These are phyloP conservation scores for Tamandua tetradactyla DNA, from an alignment of 2,797 vertebrate genomes.

Conservation along the genomic window DNA sequence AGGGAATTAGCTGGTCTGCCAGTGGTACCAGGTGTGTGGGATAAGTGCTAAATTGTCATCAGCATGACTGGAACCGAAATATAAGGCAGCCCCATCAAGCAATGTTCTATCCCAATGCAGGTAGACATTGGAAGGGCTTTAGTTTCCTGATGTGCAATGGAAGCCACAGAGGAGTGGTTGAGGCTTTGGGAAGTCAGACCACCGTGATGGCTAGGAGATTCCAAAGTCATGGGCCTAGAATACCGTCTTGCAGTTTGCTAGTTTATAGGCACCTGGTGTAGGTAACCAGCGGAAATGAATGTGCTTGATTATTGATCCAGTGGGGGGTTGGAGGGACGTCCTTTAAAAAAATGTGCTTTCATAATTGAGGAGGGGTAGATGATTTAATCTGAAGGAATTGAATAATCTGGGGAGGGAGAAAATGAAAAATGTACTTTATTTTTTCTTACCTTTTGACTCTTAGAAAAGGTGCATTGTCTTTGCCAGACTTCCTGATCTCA, in stretches of 20 bases:
- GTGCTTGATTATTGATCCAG: not conserved
- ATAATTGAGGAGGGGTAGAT: not conserved
- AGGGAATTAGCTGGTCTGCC: not conserved
- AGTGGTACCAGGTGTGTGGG: not conserved
- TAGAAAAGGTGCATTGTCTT: not conserved
- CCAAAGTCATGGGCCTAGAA: not conserved
- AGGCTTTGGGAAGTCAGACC: slow-evolving; percentile 5
- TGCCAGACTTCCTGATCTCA: not conserved
- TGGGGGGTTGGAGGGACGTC: not conserved
- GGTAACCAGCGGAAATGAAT: not conserved
- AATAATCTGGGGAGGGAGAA: not conserved
- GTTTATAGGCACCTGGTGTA: not conserved
- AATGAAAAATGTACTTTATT: not conserved
- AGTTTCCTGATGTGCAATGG: no score
- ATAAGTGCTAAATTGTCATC: not conserved
- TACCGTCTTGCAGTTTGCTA: not conserved
- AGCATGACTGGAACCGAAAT: not conserved
- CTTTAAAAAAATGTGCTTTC: not conserved
- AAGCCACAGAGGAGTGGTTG: not conserved
- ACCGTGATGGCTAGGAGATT: not conserved
- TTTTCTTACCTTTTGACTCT: not conserved
- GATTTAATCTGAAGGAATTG: not conserved
- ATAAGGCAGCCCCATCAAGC: not conserved
- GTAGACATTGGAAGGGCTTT: no score
- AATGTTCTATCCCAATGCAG: not conserved